Conservation (phyloP, 2,888 invertebrate species). For the Cephalotes varians region DNA sequence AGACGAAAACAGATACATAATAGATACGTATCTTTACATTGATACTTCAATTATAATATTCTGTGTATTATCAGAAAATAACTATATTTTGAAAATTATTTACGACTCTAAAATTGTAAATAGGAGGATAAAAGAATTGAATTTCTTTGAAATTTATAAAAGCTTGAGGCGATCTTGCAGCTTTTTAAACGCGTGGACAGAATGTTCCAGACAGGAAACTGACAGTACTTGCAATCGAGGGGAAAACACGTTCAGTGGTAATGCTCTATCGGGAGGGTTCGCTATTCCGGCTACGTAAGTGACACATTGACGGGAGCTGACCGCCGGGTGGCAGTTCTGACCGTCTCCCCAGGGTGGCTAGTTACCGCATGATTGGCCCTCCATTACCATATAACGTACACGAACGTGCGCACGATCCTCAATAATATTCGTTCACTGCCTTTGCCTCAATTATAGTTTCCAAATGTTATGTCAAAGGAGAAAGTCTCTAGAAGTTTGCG, state of each 20-base stretch:
- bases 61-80: background rate
- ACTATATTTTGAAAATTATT: background rate
- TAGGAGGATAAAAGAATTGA: background rate
- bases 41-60: background rate
- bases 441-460: conserved; percentile 61
- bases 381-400: conserved; percentile 84
- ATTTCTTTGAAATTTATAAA: conserved; percentile 52
- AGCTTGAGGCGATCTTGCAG: conserved; percentile 59
- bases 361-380: conserved; percentile 86
- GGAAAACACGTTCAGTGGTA: conserved; percentile 76
- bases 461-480: conserved; percentile 28
- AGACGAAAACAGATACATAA: background rate
- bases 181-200: conserved; percentile 72
- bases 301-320: conserved; percentile 86
- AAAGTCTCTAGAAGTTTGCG: background rate
- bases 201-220: conserved; percentile 76
- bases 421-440: conserved; percentile 68
- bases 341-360: conserved; percentile 85
- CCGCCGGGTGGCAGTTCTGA: conserved; percentile 84
- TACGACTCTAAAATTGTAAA: background rate
- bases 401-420: conserved; percentile 75
- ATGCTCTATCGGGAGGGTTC: conserved; percentile 80
- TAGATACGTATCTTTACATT: background rate
- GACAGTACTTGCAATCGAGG: conserved; percentile 79
- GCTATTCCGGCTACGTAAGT: conserved; percentile 84